A percentile compares a stretch with the other conserved stretches of the same genome.
phyloP scores from a whole-genome alignment of 23 tunicate species.

The Corella eumyota region DNA sequence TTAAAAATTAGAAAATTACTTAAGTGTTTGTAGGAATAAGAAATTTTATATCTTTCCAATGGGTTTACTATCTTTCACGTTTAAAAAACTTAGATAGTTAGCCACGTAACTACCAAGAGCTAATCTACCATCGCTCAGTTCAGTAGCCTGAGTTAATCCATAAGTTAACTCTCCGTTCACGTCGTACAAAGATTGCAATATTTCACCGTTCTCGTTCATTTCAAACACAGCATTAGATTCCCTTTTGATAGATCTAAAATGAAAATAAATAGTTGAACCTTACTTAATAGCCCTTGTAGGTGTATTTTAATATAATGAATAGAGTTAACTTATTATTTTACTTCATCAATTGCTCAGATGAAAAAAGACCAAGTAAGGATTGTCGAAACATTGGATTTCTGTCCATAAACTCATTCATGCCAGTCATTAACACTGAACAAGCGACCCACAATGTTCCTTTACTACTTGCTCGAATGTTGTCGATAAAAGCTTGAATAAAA shows the following conservation, averaged over 20 bases:
- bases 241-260: not conserved
- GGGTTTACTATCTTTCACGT: constrained; percentile 2
- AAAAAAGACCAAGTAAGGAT: not conserved
- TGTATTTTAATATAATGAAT: too few species aligned
- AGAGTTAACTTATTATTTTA: too few species aligned
- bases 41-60: too few species aligned
- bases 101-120: constrained; percentile 10
- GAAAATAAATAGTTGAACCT: too few species aligned
- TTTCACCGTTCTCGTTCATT: constrained; percentile 15
- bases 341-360: not conserved
- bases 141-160: constrained; percentile 12
- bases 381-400: not conserved
- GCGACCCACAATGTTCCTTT: constrained; percentile 17
- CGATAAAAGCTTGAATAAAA: constrained; percentile 5
- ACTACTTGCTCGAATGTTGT: constrained; percentile 11
- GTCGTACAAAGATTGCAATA: constrained; percentile 25
- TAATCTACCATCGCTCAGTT: constrained; percentile 16
- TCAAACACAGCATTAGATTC: constrained; percentile 4
- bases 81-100: not conserved
- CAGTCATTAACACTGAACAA: not conserved
- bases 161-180: not conserved
- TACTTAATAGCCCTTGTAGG: too few species aligned
- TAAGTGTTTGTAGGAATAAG: too few species aligned
- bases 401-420: not conserved
- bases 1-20: too few species aligned